phyloP scores from a whole-genome alignment of 2,113 vertebrate genomes.

The Cynoglossus semilaevis region DNA sequence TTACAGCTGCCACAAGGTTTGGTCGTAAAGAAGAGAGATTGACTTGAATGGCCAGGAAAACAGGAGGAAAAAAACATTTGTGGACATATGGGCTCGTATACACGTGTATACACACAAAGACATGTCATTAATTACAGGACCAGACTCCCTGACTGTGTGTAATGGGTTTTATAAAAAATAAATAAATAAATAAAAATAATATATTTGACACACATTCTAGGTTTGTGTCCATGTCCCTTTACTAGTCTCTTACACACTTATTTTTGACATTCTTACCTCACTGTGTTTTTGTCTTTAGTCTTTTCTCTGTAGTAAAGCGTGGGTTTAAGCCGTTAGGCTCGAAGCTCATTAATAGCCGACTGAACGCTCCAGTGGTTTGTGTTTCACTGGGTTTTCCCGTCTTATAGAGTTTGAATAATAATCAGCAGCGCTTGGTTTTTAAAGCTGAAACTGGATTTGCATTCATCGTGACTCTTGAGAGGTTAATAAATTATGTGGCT shows the following conservation, averaged over 20 bases:
- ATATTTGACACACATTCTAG: too few species aligned
- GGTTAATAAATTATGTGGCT: conserved; percentile 37
- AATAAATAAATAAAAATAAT: too few species aligned
- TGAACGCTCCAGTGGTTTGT: conserved; percentile 47
- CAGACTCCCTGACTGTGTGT: conserved; percentile 2
- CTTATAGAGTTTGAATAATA: conserved; percentile 20
- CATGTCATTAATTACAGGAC: neutral
- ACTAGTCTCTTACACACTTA: too few species aligned
- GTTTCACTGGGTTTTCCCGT: conserved; percentile 17
- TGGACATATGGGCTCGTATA: conserved; percentile 12
- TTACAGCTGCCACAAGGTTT: conserved; percentile 16
- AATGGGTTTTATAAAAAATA: too few species aligned
- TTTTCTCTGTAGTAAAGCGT: conserved; percentile 17
- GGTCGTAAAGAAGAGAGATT: conserved; percentile 27
- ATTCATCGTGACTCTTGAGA: conserved; percentile 31
- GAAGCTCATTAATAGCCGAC: conserved; percentile 19
- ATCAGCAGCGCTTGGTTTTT: conserved; percentile 16
- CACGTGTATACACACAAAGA: too few species aligned
- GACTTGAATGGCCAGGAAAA: conserved; percentile 9
- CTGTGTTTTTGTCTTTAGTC: neutral
- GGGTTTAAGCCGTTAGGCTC: conserved; percentile 27
- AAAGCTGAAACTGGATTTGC: conserved; percentile 22
- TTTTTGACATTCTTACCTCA: too few species aligned
- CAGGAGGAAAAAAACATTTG: conserved; percentile 4
- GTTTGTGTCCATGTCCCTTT: too few species aligned